phyloP scores from a whole-genome alignment of 1,140 invertebrate species.

The Schlechtendalia chinensis region DNA sequence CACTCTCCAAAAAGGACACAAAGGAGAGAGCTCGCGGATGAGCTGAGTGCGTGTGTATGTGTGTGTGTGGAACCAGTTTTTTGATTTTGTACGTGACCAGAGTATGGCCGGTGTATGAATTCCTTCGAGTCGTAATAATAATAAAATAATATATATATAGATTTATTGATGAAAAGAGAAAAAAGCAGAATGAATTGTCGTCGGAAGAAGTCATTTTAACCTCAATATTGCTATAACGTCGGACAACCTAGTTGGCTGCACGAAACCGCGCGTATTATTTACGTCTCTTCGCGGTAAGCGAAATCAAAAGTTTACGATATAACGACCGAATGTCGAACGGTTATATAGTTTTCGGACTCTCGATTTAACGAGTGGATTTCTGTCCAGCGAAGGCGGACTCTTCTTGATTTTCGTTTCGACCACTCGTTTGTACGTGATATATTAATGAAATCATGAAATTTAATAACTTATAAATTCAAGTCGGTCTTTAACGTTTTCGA shows the following conservation, averaged over 20 bases:
- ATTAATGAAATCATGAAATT: no score
- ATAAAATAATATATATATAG: slow-evolving; percentile 22
- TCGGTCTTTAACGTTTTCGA: no score
- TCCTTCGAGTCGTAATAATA: slow-evolving; percentile 7
- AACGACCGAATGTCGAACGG: background rate
- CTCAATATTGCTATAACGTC: slow-evolving; percentile 4
- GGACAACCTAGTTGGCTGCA: slow-evolving; percentile 2
- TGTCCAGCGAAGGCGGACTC: no score
- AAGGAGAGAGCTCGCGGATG: slow-evolving; percentile 30
- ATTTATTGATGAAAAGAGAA: background rate
- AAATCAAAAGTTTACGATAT: slow-evolving; percentile 30
- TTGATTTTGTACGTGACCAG: slow-evolving; percentile 43
- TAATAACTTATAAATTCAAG: no score
- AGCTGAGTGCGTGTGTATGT: background rate
- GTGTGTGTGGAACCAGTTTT: slow-evolving; percentile 44
- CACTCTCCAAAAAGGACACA: slow-evolving; percentile 37
- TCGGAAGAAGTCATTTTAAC: slow-evolving; percentile 25
- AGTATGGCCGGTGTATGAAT: slow-evolving; percentile 32
- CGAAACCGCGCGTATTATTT: background rate
- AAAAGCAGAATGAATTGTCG: background rate
- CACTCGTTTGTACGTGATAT: no score
- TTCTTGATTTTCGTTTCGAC: no score
- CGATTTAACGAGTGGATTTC: no score
- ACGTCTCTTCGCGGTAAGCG: background rate
- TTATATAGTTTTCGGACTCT: no score